Conservation (phyloP, 1,140 invertebrate genomes). For the Eumeta japonica region DNA sequence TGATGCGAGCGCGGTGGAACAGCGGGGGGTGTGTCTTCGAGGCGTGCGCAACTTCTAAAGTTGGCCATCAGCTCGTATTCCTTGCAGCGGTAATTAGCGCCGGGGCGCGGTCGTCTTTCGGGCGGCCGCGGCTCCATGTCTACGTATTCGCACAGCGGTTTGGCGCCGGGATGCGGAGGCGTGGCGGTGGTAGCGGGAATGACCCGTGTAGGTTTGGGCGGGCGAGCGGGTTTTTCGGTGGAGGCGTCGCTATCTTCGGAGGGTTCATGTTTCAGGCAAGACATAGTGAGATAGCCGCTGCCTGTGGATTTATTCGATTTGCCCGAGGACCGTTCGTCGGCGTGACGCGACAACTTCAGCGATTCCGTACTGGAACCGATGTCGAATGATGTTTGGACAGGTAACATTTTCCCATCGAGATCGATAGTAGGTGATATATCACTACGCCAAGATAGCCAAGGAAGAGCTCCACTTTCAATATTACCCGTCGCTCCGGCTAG, state of each 20-base stretch:
- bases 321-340: constrained; percentile 40
- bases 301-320: constrained; percentile 38
- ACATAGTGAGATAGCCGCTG: constrained; percentile 50
- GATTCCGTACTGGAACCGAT: constrained; percentile 46
- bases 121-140: constrained; percentile 27
- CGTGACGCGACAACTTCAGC: constrained; percentile 31
- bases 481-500: constrained; percentile 36
- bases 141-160: constrained; percentile 35
- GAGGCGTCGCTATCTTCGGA: constrained; percentile 42
- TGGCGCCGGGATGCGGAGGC: constrained; percentile 5
- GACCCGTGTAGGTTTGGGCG: constrained; percentile 37
- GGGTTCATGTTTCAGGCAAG: constrained; percentile 39
- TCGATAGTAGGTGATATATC: constrained; percentile 26
- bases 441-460: constrained; percentile 32
- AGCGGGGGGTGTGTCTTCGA: constrained; percentile 37
- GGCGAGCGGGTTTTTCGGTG: constrained; percentile 28
- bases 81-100: constrained; percentile 23
- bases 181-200: constrained; percentile 24
- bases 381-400: constrained; percentile 22
- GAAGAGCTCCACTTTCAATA: constrained; percentile 19
- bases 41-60: constrained; percentile 37
- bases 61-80: constrained; percentile 52
- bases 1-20: constrained; percentile 39
- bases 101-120: constrained; percentile 11
- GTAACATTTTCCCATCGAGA: constrained; percentile 31